Base-by-base conservation (phyloP, 1,140 invertebrate genomes). In the Drosophila gunungcola region DNA sequence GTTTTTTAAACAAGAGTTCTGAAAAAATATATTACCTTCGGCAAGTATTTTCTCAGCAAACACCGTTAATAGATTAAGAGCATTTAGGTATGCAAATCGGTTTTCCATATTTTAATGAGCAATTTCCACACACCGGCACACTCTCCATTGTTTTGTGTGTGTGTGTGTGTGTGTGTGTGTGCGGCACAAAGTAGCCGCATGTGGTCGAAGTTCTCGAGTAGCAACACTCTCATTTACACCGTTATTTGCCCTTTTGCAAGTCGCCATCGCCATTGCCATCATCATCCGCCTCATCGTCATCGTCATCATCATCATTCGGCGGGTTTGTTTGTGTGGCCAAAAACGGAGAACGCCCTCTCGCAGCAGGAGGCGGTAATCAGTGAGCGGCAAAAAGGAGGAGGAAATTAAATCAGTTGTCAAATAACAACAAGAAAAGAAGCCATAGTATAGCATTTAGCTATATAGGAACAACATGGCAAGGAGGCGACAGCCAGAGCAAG, bases 321-420 rank as follows among this genome's bases (percentile, higher is more conserved):
- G 46, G 72, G 62, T 52, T 83, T 74, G 81, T 89, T 88, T 79
- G 79, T 81, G 67, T 81, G 73, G 83, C 80, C 78, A 86, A 65
- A 80, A 83, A 83, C 83, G 75, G 63, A 56, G 52, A 68, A 89
- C 84, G 84, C 84, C 84, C 77, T 89, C 84, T 75, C 83, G 45
- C 84, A 84, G 84, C 85, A 48, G 84, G 80, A 58, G 74, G 61
- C 32, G 61, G 39, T 3, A 29, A 39, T 9, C 29, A 41, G 41
- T 34, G 32, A 58, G 58, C 63, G 45, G 46, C 21, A 63, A 60
- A 63, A 58, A 58, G 72, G 76, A 61, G 63, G 73, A 84, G 83
- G 68, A 88, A 88, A 89, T 88, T 89, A 89, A 88, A 88, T 88
- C 83, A 88, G 84, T 88, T 88, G 83, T 83, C 83, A 88, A 86